A percentile compares a stretch with the other conserved stretches of the same genome.
phyloP scores from a whole-genome alignment of 1,140 invertebrate genomes.

The Ostrea denselamellosa region DNA sequence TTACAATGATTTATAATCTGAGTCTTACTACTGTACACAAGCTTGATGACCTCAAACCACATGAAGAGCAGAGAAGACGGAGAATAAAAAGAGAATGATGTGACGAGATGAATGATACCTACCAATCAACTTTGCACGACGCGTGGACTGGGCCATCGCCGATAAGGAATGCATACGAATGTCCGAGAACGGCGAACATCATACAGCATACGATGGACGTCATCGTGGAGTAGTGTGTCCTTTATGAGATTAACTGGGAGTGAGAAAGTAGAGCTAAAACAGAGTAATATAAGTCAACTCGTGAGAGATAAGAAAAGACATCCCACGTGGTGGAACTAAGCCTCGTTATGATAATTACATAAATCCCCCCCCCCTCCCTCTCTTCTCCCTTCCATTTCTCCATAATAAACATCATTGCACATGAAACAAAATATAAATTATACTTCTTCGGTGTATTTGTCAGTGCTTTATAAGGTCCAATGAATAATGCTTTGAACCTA shows the following conservation, averaged over 20 bases:
- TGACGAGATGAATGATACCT: background rate
- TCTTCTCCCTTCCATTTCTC: too few relatives aligned
- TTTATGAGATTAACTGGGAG: background rate
- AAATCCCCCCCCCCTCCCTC: too few relatives aligned
- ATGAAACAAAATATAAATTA: too few relatives aligned
- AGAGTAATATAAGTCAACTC: background rate
- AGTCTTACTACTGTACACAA: too few relatives aligned
- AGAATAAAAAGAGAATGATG: constrained; percentile 14
- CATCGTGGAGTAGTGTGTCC: background rate
- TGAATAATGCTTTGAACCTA: too few relatives aligned
- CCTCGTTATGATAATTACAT: too few relatives aligned
- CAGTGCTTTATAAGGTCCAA: too few relatives aligned
- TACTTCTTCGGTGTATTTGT: too few relatives aligned
- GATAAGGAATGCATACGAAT: background rate
- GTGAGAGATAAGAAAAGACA: background rate
- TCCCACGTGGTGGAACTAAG: background rate
- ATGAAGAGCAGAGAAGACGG: background rate
- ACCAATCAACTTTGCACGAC: constrained; percentile 62
- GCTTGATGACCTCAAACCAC: too few relatives aligned
- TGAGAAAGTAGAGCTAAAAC: background rate
- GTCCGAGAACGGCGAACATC: background rate
- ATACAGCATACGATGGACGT: background rate
- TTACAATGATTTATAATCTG: too few relatives aligned
- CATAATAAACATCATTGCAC: too few relatives aligned
- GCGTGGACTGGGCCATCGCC: constrained; percentile 56